phyloP scores from a whole-genome alignment of 2,888 invertebrate species.

The Stenodera caucasica region DNA sequence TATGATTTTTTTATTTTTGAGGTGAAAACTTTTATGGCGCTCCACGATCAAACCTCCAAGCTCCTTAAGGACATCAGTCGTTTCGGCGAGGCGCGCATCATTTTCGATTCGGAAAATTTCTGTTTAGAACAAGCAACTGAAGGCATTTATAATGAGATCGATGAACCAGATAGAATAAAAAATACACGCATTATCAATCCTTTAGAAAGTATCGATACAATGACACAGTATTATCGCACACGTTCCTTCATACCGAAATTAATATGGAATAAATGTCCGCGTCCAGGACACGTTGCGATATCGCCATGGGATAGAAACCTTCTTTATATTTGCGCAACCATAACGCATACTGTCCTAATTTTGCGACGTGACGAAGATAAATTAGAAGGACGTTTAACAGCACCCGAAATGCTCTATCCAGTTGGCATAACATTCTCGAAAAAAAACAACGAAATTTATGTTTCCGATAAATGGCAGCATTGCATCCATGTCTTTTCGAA shows the following conservation, averaged over 20 bases:
- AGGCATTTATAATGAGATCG: constrained; percentile 59
- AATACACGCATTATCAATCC: constrained; percentile 56
- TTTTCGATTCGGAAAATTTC: constrained; percentile 63
- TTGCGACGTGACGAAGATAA: constrained; percentile 50
- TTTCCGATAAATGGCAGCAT: constrained; percentile 70
- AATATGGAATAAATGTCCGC: constrained; percentile 61
- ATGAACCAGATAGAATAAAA: constrained; percentile 56
- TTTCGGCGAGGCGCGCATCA: constrained; percentile 61
- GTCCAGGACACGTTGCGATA: constrained; percentile 70
- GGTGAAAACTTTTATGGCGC: constrained; percentile 61
- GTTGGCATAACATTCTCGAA: constrained; percentile 64
- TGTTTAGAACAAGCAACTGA: constrained; percentile 57
- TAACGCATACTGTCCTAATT: constrained; percentile 44
- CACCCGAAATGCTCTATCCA: constrained; percentile 65
- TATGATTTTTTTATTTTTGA: constrained; percentile 42
- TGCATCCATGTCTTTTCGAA: constrained; percentile 70
- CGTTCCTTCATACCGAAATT: constrained; percentile 61
- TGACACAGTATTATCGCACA: constrained; percentile 59
- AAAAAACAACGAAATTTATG: constrained; percentile 61
- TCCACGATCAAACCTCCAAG: constrained; percentile 62
- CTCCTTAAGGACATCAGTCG: constrained; percentile 61
- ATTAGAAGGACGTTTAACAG: constrained; percentile 59
- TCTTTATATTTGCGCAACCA: constrained; percentile 68
- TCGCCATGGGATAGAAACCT: constrained; percentile 66
- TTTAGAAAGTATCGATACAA: constrained; percentile 57